These are phyloP conservation scores for Haplochromis burtoni DNA, from an alignment of 2,113 vertebrate species.

Conservation along the genomic window DNA sequence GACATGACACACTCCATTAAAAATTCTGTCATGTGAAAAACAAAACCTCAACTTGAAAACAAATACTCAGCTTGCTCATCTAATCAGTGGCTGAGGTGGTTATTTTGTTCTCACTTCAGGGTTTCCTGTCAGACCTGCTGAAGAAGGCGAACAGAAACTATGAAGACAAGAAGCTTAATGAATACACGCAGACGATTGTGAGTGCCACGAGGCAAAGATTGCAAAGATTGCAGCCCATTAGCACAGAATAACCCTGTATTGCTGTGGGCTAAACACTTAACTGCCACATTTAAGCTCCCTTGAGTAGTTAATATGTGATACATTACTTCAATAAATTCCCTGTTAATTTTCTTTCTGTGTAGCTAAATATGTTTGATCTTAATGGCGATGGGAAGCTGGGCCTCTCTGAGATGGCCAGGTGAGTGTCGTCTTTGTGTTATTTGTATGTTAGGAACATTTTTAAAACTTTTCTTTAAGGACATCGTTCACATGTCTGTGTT, in stretches of 20 bases:
- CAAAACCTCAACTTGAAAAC: neutral
- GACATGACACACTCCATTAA: neutral
- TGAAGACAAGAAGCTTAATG: conserved; percentile 87
- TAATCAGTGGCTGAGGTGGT: neutral
- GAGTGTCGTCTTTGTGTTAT: conserved; percentile 17
- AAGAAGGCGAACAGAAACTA: conserved; percentile 92
- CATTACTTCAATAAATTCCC: neutral
- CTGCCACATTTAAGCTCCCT: neutral
- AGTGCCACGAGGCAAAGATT: conserved; percentile 36
- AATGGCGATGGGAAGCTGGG: conserved; percentile 92
- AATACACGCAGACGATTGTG: conserved; percentile 95
- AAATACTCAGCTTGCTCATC: neutral
- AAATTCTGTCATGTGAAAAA: neutral
- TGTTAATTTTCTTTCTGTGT: conserved; percentile 23
- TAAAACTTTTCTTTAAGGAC: neutral
- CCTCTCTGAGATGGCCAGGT: conserved; percentile 96
- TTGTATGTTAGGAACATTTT: neutral
- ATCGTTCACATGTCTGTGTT: neutral
- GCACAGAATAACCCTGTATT: neutral
- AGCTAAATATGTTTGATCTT: conserved; percentile 93
- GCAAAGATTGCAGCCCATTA: neutral
- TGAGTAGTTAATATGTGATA: neutral
- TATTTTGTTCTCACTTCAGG: conserved; percentile 62
- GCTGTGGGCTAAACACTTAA: neutral
- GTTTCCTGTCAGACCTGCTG: conserved; percentile 91